These are phyloP conservation scores for Chrysodeixis includens DNA, from an alignment of 2,888 invertebrate genomes.

Conservation along the genomic window DNA sequence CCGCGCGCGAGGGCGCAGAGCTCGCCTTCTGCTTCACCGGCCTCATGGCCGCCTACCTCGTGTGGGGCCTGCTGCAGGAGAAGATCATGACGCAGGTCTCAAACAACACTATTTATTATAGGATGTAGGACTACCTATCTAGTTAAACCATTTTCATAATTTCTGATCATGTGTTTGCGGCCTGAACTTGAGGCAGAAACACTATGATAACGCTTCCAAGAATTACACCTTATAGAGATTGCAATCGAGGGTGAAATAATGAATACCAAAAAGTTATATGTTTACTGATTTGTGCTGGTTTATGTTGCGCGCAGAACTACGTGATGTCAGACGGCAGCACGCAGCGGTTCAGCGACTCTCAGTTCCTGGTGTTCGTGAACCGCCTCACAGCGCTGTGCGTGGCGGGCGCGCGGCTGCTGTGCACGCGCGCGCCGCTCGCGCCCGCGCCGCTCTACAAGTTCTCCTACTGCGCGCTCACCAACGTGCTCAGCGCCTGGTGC, in stretches of 20 bases:
- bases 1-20: constrained; percentile 70
- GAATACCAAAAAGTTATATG: background rate
- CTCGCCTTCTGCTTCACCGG: constrained; percentile 94
- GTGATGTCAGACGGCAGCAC: constrained; percentile 90
- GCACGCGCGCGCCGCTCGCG: constrained; percentile 91
- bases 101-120: background rate
- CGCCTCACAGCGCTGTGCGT: constrained; percentile 94
- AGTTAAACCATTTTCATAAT: no score
- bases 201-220: no score
- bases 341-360: constrained; percentile 96
- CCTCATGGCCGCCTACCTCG: constrained; percentile 96
- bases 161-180: no score
- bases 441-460: constrained; percentile 98
- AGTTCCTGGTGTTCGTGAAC: constrained; percentile 99
- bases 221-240: no score
- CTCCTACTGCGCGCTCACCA: constrained; percentile 98
- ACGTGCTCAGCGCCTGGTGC: constrained; percentile 99
- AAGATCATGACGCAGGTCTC: constrained; percentile 97
- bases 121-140: no score
- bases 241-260: no score
- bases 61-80: constrained; percentile 99
- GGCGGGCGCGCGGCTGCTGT: constrained; percentile 88
- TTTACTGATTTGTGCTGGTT: background rate
- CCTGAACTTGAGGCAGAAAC: no score
- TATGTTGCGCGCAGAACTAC: constrained; percentile 88